Conservation (phyloP, 2,113 vertebrate species). For the Dendropsophus ebraccatus region DNA sequence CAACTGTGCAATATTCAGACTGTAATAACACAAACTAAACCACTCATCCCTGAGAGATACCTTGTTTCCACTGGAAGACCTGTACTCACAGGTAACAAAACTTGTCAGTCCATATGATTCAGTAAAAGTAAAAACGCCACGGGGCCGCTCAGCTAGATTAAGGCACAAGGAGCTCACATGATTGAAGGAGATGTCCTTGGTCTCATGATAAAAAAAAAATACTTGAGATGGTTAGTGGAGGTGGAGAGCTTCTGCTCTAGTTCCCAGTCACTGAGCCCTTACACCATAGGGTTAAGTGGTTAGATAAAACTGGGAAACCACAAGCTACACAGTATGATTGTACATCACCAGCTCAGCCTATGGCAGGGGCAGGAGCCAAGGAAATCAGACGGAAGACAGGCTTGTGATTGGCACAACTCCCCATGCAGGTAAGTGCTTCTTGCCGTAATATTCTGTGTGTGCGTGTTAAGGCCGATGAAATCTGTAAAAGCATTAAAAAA, state of each 20-base stretch:
- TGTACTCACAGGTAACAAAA: constrained; percentile 9
- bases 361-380: not conserved
- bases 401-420: constrained; percentile 48
- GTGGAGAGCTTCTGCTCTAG: not conserved
- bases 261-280: not conserved
- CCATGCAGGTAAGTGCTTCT: constrained; percentile 26
- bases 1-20: not conserved
- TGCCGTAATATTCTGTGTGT: constrained; percentile 40
- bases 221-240: not conserved
- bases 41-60: constrained; percentile 45
- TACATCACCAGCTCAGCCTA: not conserved
- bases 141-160: constrained; percentile 31
- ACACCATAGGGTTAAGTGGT: not conserved
- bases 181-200: not conserved
- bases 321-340: not conserved
- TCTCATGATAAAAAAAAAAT: not conserved
- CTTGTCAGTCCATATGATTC: not conserved
- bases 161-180: constrained; percentile 16
- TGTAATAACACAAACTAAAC: not conserved
- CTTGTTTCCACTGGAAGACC: constrained; percentile 12
- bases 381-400: constrained; percentile 18
- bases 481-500: constrained; percentile 69
- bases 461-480: constrained; percentile 91
- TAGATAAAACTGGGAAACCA: not conserved
- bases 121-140: not conserved